phyloP scores from a whole-genome alignment of 2,797 vertebrate species.

The Gymnopithys bicolor region DNA sequence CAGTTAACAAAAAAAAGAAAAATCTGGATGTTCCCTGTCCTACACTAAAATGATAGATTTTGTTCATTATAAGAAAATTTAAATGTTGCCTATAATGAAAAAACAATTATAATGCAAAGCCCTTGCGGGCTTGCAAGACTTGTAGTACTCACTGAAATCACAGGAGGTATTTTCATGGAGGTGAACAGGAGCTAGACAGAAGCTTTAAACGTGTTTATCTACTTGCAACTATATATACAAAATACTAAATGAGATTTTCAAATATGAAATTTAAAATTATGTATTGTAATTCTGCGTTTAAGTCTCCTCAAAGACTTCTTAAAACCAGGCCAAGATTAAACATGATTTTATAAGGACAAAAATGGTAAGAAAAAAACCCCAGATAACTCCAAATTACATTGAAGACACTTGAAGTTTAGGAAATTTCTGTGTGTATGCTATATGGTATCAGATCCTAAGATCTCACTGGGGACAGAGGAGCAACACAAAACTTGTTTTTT shows the following conservation, averaged over 20 bases:
- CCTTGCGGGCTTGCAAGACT: not conserved
- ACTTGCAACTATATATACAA: not conserved
- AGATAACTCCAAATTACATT: not conserved
- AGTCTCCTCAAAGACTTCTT: not conserved
- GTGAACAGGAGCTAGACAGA: not conserved
- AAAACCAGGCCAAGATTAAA: not conserved
- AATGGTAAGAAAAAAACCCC: accelerated
- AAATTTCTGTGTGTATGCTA: not conserved
- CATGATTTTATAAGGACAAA: not conserved
- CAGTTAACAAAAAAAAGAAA: not conserved
- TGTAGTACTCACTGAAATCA: not conserved
- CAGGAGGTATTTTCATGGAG: not conserved
- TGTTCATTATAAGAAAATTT: not conserved
- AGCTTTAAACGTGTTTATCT: not conserved
- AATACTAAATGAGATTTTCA: not conserved
- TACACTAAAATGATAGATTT: not conserved
- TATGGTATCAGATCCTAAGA: not conserved
- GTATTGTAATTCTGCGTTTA: not conserved
- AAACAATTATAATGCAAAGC: not conserved
- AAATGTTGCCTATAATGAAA: not conserved
- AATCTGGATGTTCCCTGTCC: not conserved
- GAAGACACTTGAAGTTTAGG: not conserved
- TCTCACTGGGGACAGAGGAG: not conserved
- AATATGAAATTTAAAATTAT: not conserved
- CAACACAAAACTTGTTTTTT: not conserved